phyloP scores from a whole-genome alignment of 2,888 invertebrate genomes.

The Drosophila tripunctata region DNA sequence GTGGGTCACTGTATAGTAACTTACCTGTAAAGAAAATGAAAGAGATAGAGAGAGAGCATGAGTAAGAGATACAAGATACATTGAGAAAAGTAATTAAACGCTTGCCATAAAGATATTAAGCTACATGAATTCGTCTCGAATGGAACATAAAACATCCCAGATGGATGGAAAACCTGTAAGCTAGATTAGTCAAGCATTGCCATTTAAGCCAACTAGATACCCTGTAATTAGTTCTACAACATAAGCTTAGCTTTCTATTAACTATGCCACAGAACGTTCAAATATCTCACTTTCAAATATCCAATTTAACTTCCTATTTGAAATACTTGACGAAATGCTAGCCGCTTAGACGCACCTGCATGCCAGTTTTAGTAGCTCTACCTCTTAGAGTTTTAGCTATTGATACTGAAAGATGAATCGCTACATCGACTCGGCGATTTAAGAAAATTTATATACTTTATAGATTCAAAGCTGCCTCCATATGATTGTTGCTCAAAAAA shows the following conservation, averaged over 20 bases:
- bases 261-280: not conserved
- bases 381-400: too few species aligned
- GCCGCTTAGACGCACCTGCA: too few species aligned
- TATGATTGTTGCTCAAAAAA: too few species aligned
- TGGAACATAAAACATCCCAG: constrained; percentile 31
- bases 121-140: constrained; percentile 48
- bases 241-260: not conserved
- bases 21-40: constrained; percentile 62
- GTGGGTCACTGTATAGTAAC: constrained; percentile 71
- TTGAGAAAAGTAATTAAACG: constrained; percentile 63
- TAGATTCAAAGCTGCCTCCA: too few species aligned
- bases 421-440: too few species aligned
- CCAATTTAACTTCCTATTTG: too few species aligned
- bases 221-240: constrained; percentile 12
- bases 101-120: constrained; percentile 48
- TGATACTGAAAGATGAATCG: too few species aligned
- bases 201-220: not conserved
- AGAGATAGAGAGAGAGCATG: constrained; percentile 12
- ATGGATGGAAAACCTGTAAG: constrained; percentile 35
- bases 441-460: too few species aligned
- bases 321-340: too few species aligned
- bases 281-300: too few species aligned
- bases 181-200: constrained; percentile 19
- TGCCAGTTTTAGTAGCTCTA: too few species aligned
- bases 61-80: constrained; percentile 17